A percentile compares a stretch with the other conserved stretches of the same genome.
Evolutionary conservation across 2,888 invertebrate species (phyloP).

Genomic region (Seladonia tumulorum): DNA sequence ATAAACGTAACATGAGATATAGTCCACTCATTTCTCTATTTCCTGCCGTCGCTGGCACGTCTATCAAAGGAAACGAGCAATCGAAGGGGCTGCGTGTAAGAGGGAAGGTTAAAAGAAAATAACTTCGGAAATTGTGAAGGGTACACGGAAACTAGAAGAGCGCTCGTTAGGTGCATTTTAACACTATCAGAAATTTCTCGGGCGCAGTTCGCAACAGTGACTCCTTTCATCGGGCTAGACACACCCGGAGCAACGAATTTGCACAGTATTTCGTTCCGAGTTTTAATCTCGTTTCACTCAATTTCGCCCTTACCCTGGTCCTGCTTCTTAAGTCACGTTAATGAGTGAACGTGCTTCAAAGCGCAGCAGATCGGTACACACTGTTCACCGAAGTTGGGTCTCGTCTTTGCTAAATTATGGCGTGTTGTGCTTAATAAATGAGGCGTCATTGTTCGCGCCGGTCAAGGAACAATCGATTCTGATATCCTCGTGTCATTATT

Average conservation of each 20-base stretch:
- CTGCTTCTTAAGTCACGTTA: constrained; percentile 64
- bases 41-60: background rate
- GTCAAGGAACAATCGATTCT: background rate
- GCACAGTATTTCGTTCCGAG: constrained; percentile 67
- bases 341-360: constrained; percentile 62
- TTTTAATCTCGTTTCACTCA: constrained; percentile 69
- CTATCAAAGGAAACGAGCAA: constrained; percentile 36
- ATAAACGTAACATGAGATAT: background rate
- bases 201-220: constrained; percentile 28
- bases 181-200: constrained; percentile 65
- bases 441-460: constrained; percentile 21
- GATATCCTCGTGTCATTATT: too few species aligned
- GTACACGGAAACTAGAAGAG: constrained; percentile 43
- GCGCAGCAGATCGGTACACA: constrained; percentile 46
- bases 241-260: constrained; percentile 64
- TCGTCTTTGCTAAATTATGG: constrained; percentile 28
- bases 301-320: constrained; percentile 58
- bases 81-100: constrained; percentile 30
- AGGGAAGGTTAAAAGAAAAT: constrained; percentile 15
- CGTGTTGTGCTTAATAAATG: constrained; percentile 28
- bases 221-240: constrained; percentile 63
- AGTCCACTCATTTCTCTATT: background rate
- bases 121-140: constrained; percentile 3
- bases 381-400: constrained; percentile 8
- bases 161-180: constrained; percentile 64